These are phyloP conservation scores for Aphodius sticticus DNA, from an alignment of 2,888 invertebrate species.

Conservation along the genomic window DNA sequence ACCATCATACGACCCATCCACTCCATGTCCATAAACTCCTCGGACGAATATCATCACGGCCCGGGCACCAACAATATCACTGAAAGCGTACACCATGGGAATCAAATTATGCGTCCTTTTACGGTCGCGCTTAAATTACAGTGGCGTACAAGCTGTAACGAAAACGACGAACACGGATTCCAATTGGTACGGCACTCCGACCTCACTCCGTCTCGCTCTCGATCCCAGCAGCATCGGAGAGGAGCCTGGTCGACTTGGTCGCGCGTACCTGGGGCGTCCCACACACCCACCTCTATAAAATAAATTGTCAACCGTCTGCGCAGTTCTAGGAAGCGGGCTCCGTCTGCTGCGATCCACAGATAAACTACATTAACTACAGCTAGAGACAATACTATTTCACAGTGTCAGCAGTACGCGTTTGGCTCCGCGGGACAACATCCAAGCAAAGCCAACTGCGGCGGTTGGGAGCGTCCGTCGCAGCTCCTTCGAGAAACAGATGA, in stretches of 20 bases:
- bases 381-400: slow-evolving; percentile 63
- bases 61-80: slow-evolving; percentile 9
- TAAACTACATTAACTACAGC: slow-evolving; percentile 62
- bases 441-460: background rate
- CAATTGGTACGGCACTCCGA: slow-evolving; percentile 55
- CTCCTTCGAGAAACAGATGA: slow-evolving; percentile 10
- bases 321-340: slow-evolving; percentile 60
- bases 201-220: slow-evolving; percentile 46
- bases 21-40: background rate
- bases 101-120: slow-evolving; percentile 55
- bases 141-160: slow-evolving; percentile 57
- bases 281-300: slow-evolving; percentile 58
- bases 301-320: slow-evolving; percentile 60
- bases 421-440: slow-evolving; percentile 30
- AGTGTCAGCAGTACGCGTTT: slow-evolving; percentile 48
- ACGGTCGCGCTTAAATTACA: slow-evolving; percentile 54
- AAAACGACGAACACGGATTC: slow-evolving; percentile 56
- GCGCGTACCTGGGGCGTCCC: slow-evolving; percentile 48
- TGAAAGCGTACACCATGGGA: slow-evolving; percentile 51
- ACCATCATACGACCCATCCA: background rate
- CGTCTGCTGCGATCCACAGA: slow-evolving; percentile 58
- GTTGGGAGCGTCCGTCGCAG: background rate
- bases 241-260: slow-evolving; percentile 4
- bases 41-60: background rate
- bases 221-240: slow-evolving; percentile 17